Conservation (phyloP, 2,113 vertebrate genomes). For the Tringa solitaria region DNA sequence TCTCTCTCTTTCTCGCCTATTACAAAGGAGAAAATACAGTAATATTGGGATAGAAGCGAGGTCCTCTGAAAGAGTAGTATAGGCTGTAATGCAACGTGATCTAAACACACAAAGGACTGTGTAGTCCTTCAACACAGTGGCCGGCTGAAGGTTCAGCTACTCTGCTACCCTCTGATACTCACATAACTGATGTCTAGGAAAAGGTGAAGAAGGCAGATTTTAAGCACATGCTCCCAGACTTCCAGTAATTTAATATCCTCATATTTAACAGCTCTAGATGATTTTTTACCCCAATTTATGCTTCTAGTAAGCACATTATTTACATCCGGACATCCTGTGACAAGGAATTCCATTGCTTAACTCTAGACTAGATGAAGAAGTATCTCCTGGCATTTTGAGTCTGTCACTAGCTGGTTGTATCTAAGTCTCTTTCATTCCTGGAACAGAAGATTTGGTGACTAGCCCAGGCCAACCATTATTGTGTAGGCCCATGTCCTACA, state of each 20-base stretch:
- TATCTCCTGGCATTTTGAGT: neutral
- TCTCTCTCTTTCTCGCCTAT: neutral
- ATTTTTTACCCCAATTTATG: neutral
- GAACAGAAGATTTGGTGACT: neutral
- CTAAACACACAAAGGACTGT: neutral
- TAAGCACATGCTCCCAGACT: neutral
- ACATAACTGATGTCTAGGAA: neutral
- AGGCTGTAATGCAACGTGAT: neutral
- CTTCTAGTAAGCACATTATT: neutral
- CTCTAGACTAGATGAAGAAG: neutral
- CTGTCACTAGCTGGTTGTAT: neutral
- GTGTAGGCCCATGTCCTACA: neutral
- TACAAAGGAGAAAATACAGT: neutral
- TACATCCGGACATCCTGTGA: neutral
- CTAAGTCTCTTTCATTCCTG: neutral
- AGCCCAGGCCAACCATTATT: neutral
- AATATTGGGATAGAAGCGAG: neutral
- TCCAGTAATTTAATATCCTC: neutral
- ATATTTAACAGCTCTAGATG: neutral
- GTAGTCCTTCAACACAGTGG: neutral
- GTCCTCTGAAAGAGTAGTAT: neutral
- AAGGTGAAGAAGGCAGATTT: neutral
- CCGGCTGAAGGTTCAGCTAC: neutral
- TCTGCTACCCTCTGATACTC: neutral
- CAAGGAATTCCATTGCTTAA: neutral